A percentile compares a stretch with the other conserved stretches of the same genome.
Conservation (phyloP, 2,888 invertebrate genomes). For the Nemapogon koenigi region DNA sequence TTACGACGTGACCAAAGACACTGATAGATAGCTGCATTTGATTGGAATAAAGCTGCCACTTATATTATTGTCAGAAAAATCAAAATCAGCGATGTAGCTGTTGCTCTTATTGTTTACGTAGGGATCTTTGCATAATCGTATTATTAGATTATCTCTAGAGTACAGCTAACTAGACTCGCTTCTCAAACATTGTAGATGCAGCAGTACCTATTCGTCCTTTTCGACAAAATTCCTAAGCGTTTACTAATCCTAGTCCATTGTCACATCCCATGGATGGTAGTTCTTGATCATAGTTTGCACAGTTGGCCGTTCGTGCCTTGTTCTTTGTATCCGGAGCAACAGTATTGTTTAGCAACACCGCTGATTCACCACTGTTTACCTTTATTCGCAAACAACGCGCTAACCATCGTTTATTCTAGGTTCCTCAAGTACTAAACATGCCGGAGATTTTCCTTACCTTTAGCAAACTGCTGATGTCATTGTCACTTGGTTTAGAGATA, state of each 20-base stretch:
- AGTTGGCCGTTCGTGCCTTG: constrained; percentile 33
- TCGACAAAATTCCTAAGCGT: neutral
- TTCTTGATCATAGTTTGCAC: constrained; percentile 41
- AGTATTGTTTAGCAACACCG: constrained; percentile 26
- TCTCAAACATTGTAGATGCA: neutral
- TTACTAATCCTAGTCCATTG: too few relatives aligned
- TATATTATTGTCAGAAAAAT: too few relatives aligned
- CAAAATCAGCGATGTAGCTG: too few relatives aligned
- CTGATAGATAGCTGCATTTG: too few relatives aligned
- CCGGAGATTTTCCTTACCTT: constrained; percentile 12
- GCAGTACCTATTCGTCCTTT: neutral
- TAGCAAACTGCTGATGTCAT: constrained; percentile 22
- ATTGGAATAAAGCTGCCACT: too few relatives aligned
- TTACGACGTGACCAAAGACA: too few relatives aligned
- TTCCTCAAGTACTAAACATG: constrained; percentile 15
- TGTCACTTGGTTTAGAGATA: too few relatives aligned
- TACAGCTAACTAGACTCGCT: neutral
- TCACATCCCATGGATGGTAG: too few relatives aligned
- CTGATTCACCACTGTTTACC: constrained; percentile 44
- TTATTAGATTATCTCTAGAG: too few relatives aligned
- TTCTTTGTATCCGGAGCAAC: constrained; percentile 27
- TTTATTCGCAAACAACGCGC: constrained; percentile 22
- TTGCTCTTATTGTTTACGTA: too few relatives aligned
- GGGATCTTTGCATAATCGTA: too few relatives aligned
- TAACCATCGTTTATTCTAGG: constrained; percentile 22